Base-by-base conservation (phyloP, 2,113 vertebrate species). In the Poeciliopsis turrubarensis region DNA sequence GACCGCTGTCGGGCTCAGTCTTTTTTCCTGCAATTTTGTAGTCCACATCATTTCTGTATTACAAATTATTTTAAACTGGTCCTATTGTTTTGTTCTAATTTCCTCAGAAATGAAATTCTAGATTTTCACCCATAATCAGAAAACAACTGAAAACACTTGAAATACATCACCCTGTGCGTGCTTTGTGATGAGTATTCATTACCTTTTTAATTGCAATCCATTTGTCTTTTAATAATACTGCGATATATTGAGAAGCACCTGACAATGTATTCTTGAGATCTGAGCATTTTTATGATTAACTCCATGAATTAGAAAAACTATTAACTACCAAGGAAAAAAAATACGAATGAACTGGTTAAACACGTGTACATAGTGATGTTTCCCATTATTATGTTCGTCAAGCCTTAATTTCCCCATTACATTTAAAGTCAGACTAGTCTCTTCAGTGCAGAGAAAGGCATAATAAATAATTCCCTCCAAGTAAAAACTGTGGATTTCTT, bases 401-500 rank as follows among this genome's bases (percentile, higher is more conserved):
- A 17, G 12, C 4, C 17, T 54, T 57, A 47, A 64, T 34, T 61
- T 75, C 27, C 71, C 25, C 17, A 47, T 19, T 39, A 60, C 57
- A 57, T 78, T 65, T 32, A 79, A 63, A 67, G 25, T n/a, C 37
- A 72, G 14, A 68, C 64, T 64, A 37, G 29, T 60, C 54, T 54
- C 67, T 74, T 72, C 25, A 57, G 29, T 11, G 14, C 8, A 30
- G 22, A 22, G 22, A 26, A 31, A 39, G 19, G 10, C 34, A 68
- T 65, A 67, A 84, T 69, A 39, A 61, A 77, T 80, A 25, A 0
- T 26, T 64, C n/a, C 14, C 0, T 63, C 70, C 26, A 65, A 60
- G 4, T 68, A 32, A 63, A 31, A 81, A 73, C 7, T 81, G 47
- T 75, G 70, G 64, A 74, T 75, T 5, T 26, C n/a, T 41, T 5